Evolutionary conservation across 2,113 vertebrate species (phyloP).

Genomic region (Nematolebias whitei): DNA sequence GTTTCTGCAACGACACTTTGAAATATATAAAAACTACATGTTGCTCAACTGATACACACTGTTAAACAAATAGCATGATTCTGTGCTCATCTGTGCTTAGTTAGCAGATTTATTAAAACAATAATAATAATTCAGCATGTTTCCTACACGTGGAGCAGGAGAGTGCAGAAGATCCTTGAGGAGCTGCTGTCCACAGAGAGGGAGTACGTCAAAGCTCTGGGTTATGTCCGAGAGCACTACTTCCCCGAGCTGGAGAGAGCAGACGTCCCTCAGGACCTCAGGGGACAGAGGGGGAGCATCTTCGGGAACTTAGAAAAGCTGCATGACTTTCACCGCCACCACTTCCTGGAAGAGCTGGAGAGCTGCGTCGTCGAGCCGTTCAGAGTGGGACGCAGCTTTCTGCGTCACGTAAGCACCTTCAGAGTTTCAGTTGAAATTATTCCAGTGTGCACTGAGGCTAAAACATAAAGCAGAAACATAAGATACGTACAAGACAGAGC

Average conservation of each 20-base stretch:
- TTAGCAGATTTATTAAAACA: neutral
- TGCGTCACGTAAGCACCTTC: constrained; percentile 70
- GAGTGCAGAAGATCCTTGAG: constrained; percentile 75
- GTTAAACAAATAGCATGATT: neutral
- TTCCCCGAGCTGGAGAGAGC: constrained; percentile 78
- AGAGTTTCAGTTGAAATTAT: too few relatives aligned
- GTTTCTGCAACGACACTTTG: too few relatives aligned
- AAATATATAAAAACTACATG: too few relatives aligned
- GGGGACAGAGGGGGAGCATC: constrained; percentile 79
- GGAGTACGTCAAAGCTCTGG: constrained; percentile 79
- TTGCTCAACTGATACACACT: neutral
- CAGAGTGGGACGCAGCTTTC: constrained; percentile 79
- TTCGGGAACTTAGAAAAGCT: constrained; percentile 85
- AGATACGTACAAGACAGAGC: too few relatives aligned
- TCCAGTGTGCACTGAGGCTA: neutral
- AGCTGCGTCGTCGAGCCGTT: constrained; percentile 72
- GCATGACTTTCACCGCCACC: constrained; percentile 80
- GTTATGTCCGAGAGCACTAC: constrained; percentile 79
- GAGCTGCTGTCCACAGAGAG: constrained; percentile 81
- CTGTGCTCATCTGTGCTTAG: neutral
- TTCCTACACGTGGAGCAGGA: constrained; percentile 64
- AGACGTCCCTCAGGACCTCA: constrained; percentile 81
- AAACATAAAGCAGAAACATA: neutral
- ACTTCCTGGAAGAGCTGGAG: constrained; percentile 79
- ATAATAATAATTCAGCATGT: constrained; percentile 1